Base-by-base conservation (phyloP, 2,888 invertebrate genomes). In the Zhengitettix transpicula region DNA sequence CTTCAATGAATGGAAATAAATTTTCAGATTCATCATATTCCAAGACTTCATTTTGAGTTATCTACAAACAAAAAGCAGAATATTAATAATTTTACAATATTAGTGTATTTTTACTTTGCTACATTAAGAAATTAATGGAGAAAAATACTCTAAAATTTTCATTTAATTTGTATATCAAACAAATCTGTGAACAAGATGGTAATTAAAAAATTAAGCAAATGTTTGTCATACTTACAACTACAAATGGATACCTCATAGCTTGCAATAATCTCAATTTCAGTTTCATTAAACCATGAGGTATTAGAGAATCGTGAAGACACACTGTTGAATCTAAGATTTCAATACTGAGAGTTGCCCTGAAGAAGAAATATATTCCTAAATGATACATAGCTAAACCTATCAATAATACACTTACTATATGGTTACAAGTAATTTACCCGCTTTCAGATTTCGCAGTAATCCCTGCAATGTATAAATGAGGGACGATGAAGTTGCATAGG, bases 241-340 rank as follows among this genome's bases (percentile, higher is more conserved):
- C 66, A 15, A 74, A 64, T 41, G 67, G 69, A 64, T 73, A 71
- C 58, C 72, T 70, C 47, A 68, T 65, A 56, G 67, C 65, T 56
- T 73, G 67, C 57, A 77, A 65, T 52, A 77, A 67, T 54, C 76
- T 69, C 52, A 75, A 64, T 66, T 77, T 77, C 47, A 76, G 66
- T 14, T 71, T 68, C 73, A 76, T 73, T 1, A 72, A 63, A 3
- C 77, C 77, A 60, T 69, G 68, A 14, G 73, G 73, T 40, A 64
- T 59, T 16, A 65, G 61, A 10, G 67, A 69, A 66, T 73, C 71
- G 66, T 69, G 72, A 40, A 77, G 66, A 59, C 70, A 70, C 10
- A 71, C 73, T 52, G 67, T 67, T 14, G 72, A 68, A 66, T 77
- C 74, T 55, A 76, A 66, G n/a, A 76, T 65, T 67, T 77, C 77